phyloP scores from a whole-genome alignment of 2,888 invertebrate genomes.

The Oligia latruncula region DNA sequence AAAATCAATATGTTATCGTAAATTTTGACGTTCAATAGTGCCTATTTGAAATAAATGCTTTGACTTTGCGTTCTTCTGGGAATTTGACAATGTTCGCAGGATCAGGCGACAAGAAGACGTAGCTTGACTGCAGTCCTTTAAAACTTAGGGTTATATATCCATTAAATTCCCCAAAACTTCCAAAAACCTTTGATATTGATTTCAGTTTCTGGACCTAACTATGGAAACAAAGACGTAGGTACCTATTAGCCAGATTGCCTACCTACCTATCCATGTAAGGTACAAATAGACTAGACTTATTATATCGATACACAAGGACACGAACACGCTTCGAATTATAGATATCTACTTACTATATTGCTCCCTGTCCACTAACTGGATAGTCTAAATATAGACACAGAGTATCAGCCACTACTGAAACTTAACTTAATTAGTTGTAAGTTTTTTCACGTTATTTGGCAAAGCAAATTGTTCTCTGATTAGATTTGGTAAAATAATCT shows the following conservation, averaged over 20 bases:
- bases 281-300: slow-evolving; percentile 19
- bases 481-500: slow-evolving; percentile 12
- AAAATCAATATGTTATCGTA: too few relatives aligned
- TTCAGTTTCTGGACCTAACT: not conserved
- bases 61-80: not conserved
- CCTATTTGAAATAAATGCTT: too few relatives aligned
- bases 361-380: slow-evolving; percentile 8
- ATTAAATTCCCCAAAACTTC: not conserved
- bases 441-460: not conserved
- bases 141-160: not conserved
- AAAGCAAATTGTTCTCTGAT: slow-evolving; percentile 10
- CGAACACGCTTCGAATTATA: slow-evolving; percentile 7
- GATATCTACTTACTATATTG: slow-evolving; percentile 3
- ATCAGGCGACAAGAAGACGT: not conserved
- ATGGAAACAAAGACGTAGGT: not conserved
- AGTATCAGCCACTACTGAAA: not conserved
- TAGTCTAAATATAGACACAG: slow-evolving; percentile 33
- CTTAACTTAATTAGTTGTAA: slow-evolving; percentile 11
- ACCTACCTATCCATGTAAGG: slow-evolving; percentile 4
- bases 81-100: not conserved
- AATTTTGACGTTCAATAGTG: too few relatives aligned
- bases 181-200: not conserved
- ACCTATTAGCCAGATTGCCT: slow-evolving; percentile 26
- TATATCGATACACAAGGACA: slow-evolving; percentile 41
- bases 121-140: not conserved